Evolutionary conservation across 2,797 vertebrate genomes (phyloP).

Genomic region (Acridotheres tristis): DNA sequence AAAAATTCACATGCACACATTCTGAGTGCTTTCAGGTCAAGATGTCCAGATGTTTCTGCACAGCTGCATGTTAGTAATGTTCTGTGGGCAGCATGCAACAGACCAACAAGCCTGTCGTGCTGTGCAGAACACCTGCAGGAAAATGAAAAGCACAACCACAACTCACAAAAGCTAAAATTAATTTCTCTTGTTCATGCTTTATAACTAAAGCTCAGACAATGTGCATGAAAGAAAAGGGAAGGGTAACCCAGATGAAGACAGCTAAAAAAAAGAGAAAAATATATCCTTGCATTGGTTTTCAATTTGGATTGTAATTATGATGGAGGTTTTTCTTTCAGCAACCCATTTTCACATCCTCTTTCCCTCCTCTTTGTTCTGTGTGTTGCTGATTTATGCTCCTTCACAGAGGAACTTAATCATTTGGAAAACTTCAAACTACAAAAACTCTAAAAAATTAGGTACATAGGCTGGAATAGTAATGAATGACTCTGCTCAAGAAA

Average conservation of each 20-base stretch:
- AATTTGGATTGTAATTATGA: background rate
- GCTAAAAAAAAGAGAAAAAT: background rate
- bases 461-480: background rate
- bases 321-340: background rate
- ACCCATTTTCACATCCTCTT: background rate
- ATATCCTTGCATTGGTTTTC: background rate
- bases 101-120: background rate
- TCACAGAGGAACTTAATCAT: background rate
- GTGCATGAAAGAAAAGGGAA: background rate
- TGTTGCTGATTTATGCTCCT: background rate
- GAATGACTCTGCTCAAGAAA: background rate
- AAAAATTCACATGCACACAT: background rate
- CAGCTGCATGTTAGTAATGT: conserved; percentile 7
- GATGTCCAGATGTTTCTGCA: conserved; percentile 25
- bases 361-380: background rate
- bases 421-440: conserved; percentile 1
- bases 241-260: background rate
- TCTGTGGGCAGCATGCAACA: background rate
- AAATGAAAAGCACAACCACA: conserved; percentile 1
- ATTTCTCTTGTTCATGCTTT: background rate
- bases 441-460: background rate
- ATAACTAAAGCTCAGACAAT: background rate
- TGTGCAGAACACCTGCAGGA: conserved; percentile 47
- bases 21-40: background rate
- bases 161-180: conserved; percentile 36